A percentile compares a stretch with the other conserved stretches of the same genome.
These are phyloP conservation scores for Melitaea cinxia DNA, from an alignment of 1,140 invertebrate genomes.

Conservation along the genomic window DNA sequence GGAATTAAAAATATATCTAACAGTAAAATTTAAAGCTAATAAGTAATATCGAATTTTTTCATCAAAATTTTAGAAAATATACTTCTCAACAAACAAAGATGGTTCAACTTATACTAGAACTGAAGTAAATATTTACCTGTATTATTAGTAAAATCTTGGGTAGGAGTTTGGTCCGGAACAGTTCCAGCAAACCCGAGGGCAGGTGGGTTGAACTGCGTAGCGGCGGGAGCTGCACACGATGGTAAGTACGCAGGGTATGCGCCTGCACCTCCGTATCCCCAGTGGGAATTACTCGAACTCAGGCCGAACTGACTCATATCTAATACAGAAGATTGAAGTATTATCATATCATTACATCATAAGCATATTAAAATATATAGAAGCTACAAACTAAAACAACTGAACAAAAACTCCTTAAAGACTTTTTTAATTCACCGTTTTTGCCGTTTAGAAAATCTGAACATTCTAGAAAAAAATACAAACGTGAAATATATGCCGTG, in stretches of 20 bases:
- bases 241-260: slow-evolving; percentile 90
- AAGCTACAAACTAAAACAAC: background rate
- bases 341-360: background rate
- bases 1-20: too few relatives aligned
- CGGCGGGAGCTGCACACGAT: slow-evolving; percentile 85
- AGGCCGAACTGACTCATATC: slow-evolving; percentile 90
- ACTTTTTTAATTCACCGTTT: slow-evolving; percentile 4
- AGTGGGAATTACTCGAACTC: slow-evolving; percentile 90
- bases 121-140: slow-evolving; percentile 54
- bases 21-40: slow-evolving; percentile 1
- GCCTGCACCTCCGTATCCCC: slow-evolving; percentile 91
- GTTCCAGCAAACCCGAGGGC: slow-evolving; percentile 85
- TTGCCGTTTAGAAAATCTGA: slow-evolving; percentile 13
- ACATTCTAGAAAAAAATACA: slow-evolving; percentile 21
- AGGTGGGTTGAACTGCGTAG: slow-evolving; percentile 86
- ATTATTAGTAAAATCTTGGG: slow-evolving; percentile 84
- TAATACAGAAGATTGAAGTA: slow-evolving; percentile 50
- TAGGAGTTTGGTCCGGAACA: slow-evolving; percentile 86
- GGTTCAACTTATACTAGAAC: too few relatives aligned
- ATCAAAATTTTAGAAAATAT: too few relatives aligned
- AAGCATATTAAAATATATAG: background rate
- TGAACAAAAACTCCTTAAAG: slow-evolving; percentile 7
- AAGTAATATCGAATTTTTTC: too few relatives aligned
- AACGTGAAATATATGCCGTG: slow-evolving; percentile 20
- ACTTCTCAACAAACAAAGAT: too few relatives aligned